A percentile compares a stretch with the other conserved stretches of the same genome.
phyloP scores from a whole-genome alignment of 2,888 invertebrate species.

The Clivina fossor region DNA sequence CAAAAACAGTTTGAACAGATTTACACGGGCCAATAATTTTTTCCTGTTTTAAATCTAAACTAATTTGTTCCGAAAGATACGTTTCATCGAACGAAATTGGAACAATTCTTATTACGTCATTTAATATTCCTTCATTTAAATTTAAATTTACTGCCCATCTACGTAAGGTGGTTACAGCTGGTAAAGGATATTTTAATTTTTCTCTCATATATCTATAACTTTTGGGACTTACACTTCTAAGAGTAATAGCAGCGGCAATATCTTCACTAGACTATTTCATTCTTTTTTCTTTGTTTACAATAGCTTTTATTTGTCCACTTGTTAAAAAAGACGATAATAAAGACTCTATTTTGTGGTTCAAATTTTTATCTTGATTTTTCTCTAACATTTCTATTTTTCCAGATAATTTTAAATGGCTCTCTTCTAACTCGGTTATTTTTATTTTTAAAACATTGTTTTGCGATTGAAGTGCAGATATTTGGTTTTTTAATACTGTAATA shows the following conservation, averaged over 20 bases:
- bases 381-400: too few species aligned
- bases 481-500: too few species aligned
- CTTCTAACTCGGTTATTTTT: too few species aligned
- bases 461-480: too few species aligned
- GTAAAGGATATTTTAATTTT: slow-evolving; percentile 3
- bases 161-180: not conserved
- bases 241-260: slow-evolving; percentile 1
- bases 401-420: too few species aligned
- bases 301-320: not conserved
- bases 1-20: not conserved
- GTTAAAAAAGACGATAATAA: not conserved
- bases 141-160: slow-evolving; percentile 10
- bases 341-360: not conserved
- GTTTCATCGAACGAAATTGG: slow-evolving; percentile 6
- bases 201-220: not conserved
- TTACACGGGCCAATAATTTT: slow-evolving; percentile 1
- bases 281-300: not conserved
- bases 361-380: too few species aligned
- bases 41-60: slow-evolving; percentile 1
- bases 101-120: slow-evolving; percentile 1
- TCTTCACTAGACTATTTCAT: slow-evolving; percentile 3
- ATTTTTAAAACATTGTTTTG: too few species aligned
- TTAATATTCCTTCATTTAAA: not conserved
- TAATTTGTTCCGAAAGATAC: not conserved
- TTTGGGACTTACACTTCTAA: slow-evolving; percentile 15